Conservation (phyloP, 2,113 vertebrate species). For the Proteles cristata region DNA sequence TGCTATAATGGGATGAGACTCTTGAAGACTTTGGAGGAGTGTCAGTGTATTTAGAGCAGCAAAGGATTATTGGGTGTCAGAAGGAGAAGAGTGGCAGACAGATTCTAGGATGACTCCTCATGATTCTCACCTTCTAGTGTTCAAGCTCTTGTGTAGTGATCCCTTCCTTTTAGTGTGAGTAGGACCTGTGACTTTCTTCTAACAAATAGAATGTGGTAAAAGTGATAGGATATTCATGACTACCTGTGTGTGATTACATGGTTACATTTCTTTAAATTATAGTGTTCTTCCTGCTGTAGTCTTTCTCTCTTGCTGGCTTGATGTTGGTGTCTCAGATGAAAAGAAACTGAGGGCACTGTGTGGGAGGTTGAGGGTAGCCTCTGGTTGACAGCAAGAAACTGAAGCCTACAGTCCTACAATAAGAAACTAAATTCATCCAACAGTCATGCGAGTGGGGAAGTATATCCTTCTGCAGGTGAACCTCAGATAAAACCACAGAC, state of each 20-base stretch:
- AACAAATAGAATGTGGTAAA: not conserved
- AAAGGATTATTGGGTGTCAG: not conserved
- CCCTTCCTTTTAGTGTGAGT: not conserved
- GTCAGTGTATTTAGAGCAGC: rapidly evolving
- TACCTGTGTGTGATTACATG: not conserved
- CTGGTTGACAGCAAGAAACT: not conserved
- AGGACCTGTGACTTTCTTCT: not conserved
- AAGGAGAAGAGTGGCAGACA: rapidly evolving
- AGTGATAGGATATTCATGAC: not conserved
- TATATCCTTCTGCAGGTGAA: not conserved
- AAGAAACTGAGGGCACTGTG: not conserved
- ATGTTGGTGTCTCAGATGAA: not conserved
- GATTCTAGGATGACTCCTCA: not conserved
- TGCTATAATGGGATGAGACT: not conserved
- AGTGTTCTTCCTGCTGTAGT: not conserved
- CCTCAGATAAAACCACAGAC: not conserved
- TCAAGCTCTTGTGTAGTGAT: not conserved
- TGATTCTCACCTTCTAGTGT: not conserved
- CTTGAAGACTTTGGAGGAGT: not conserved
- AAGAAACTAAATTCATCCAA: not conserved
- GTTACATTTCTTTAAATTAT: not conserved
- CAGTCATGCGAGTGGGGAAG: not conserved
- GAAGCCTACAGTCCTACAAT: not conserved
- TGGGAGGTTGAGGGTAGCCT: not conserved
- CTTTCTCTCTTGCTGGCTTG: not conserved